phyloP scores from a whole-genome alignment of 2,113 vertebrate species.

The Melanocharis versteri region DNA sequence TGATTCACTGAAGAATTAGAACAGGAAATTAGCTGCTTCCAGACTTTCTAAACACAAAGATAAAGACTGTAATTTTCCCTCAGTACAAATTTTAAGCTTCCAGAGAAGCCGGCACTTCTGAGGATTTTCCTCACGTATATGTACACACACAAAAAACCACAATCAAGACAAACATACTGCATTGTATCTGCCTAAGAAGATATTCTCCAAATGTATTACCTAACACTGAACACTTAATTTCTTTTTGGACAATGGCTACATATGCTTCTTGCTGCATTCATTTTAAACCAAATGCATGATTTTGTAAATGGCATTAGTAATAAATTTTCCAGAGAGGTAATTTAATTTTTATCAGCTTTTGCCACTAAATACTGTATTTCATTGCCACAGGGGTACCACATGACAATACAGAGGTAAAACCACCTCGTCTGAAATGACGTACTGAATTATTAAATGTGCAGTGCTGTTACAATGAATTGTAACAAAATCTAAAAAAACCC shows the following conservation, averaged over 20 bases:
- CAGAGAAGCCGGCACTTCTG: neutral
- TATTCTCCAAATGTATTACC: neutral
- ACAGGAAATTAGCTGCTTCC: neutral
- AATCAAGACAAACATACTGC: neutral
- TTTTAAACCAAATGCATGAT: neutral
- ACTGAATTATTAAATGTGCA: neutral
- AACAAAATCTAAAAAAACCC: neutral
- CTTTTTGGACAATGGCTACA: neutral
- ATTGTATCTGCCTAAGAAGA: neutral
- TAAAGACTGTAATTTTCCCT: neutral
- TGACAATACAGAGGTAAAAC: neutral
- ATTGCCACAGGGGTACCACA: neutral
- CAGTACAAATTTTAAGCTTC: neutral
- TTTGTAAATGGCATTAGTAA: neutral
- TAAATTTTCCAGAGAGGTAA: neutral
- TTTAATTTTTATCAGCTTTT: neutral
- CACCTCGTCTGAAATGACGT: neutral
- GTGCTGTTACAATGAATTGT: neutral
- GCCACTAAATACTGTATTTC: neutral
- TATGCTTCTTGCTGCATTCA: neutral
- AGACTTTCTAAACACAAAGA: neutral
- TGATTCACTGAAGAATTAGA: neutral
- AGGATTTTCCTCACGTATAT: neutral
- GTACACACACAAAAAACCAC: neutral
- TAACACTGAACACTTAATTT: neutral